phyloP scores from a whole-genome alignment of 2,797 vertebrate species.

The Bradypodion ventrale region DNA sequence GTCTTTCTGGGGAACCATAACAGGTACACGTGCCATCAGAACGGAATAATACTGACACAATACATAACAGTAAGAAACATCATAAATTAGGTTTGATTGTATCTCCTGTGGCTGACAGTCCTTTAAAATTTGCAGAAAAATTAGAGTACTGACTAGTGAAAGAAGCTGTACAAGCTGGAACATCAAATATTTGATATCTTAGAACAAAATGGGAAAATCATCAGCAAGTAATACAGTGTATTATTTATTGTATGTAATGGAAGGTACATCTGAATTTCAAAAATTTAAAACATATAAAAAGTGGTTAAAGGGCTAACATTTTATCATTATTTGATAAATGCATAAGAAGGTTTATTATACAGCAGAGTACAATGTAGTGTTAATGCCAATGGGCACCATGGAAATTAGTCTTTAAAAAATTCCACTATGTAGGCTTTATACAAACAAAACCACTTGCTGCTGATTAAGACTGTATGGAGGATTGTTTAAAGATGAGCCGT shows the following conservation, averaged over 20 bases:
- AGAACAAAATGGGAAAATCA: constrained; percentile 68
- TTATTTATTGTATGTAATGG: constrained; percentile 92
- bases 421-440: constrained; percentile 85
- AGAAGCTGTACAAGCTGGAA: constrained; percentile 28
- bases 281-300: constrained; percentile 93
- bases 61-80: neutral
- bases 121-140: neutral
- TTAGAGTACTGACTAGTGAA: neutral
- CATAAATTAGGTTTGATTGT: neutral
- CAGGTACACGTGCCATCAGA: constrained; percentile 23
- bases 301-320: constrained; percentile 83
- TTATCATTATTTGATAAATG: constrained; percentile 89
- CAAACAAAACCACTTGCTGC: constrained; percentile 83
- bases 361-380: constrained; percentile 84
- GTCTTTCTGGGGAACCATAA: constrained; percentile 21
- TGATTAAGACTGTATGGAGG: constrained; percentile 73
- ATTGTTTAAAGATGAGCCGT: constrained; percentile 72
- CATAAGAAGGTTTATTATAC: constrained; percentile 86
- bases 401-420: constrained; percentile 84
- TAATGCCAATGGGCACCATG: constrained; percentile 81
- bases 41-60: neutral
- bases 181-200: constrained; percentile 48
- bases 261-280: constrained; percentile 90
- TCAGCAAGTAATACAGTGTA: constrained; percentile 82
- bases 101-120: neutral